Conservation (phyloP, 2,797 vertebrate genomes). For the Sebastes oblongus region DNA sequence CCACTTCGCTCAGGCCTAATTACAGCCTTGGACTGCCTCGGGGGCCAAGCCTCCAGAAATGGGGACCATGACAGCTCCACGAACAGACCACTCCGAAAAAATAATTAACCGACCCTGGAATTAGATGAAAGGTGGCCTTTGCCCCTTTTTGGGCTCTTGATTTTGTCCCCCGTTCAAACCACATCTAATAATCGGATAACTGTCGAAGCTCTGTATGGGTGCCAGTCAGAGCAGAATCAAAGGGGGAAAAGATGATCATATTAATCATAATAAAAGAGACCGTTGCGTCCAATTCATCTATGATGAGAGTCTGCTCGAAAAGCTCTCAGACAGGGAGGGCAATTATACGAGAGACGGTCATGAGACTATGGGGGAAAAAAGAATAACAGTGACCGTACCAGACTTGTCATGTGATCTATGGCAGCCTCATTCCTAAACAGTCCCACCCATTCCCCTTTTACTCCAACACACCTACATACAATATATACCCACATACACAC, state of each 20-base stretch:
- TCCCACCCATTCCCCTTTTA: conserved; percentile 9
- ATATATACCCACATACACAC: conserved; percentile 9
- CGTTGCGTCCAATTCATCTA: conserved; percentile 41
- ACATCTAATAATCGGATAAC: conserved; percentile 59
- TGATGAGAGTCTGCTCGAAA: conserved; percentile 42
- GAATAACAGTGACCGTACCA: conserved; percentile 48
- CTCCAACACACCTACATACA: conserved; percentile 34
- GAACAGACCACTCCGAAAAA: conserved; percentile 58
- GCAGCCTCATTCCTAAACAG: conserved; percentile 51
- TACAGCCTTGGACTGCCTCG: conserved; percentile 64
- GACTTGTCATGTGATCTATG: conserved; percentile 68
- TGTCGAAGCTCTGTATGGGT: conserved; percentile 25
- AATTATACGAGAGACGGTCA: conserved; percentile 53
- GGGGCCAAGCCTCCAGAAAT: conserved; percentile 65
- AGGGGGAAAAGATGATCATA: conserved; percentile 42
- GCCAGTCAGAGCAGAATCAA: conserved; percentile 56
- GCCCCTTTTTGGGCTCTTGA: conserved; percentile 32
- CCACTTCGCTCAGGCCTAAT: conserved; percentile 70
- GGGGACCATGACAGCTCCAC: conserved; percentile 61
- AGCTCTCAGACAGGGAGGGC: conserved; percentile 38
- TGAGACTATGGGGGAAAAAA: conserved; percentile 43
- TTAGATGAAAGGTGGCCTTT: conserved; percentile 68
- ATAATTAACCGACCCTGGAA: conserved; percentile 58
- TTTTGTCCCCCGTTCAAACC: conserved; percentile 52
- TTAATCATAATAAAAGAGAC: conserved; percentile 52